Percentiles rank a stretch among this genome's conserved stretches.
Conservation (phyloP, 2,888 invertebrate species). For the Drosophila fulvimacula region DNA sequence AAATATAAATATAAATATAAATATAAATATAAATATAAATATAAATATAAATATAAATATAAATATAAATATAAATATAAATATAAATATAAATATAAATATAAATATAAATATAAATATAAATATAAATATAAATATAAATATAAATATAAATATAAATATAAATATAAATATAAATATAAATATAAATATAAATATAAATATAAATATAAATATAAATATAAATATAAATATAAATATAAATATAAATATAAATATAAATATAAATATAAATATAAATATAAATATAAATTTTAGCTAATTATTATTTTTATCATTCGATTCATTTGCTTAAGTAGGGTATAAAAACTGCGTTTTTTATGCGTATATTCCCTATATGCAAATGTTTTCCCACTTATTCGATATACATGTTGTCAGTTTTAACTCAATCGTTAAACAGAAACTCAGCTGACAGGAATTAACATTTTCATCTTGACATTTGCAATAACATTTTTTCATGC, state of each 20-base stretch:
- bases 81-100: not conserved
- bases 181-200: not conserved
- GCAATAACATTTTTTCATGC: not conserved
- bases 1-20: not conserved
- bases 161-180: not conserved
- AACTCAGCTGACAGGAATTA: conserved; percentile 1
- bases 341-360: no score
- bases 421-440: not conserved
- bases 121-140: not conserved
- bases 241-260: no score
- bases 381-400: not conserved
- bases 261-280: no score
- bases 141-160: not conserved
- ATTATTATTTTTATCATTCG: no score
- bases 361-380: not conserved
- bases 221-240: no score
- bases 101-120: not conserved
- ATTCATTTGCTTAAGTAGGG: not conserved
- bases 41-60: not conserved
- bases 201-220: no score
- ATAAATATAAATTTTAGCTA: no score
- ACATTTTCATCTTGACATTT: not conserved
- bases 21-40: not conserved
- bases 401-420: conserved; percentile 9
- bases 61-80: not conserved